A percentile compares a stretch with the other conserved stretches of the same genome.
These are phyloP conservation scores for Xenopus petersii DNA, from an alignment of 2,797 vertebrate species.

Conservation along the genomic window DNA sequence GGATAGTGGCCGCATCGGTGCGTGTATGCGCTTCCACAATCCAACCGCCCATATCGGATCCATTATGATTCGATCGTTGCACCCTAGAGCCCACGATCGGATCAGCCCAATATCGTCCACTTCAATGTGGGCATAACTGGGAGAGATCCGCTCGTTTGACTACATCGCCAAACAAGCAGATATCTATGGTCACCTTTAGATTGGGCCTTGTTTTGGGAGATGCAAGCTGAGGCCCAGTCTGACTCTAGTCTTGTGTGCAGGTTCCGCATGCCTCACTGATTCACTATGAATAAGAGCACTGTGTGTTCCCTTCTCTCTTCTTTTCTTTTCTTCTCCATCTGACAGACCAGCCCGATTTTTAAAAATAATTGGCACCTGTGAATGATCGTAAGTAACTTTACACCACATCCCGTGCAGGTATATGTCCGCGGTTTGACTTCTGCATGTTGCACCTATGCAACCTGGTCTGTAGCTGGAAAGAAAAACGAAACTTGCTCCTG, in stretches of 20 bases:
- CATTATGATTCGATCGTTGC: no score
- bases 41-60: no score
- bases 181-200: no score
- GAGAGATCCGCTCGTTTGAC: no score
- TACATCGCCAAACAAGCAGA: no score
- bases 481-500: not conserved
- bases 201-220: no score
- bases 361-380: conserved; percentile 41
- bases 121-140: no score
- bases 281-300: conserved; percentile 1
- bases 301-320: conserved; percentile 4
- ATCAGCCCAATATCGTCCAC: no score
- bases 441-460: conserved; percentile 20
- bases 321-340: conserved; percentile 22
- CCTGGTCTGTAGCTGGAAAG: conserved; percentile 29
- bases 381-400: conserved; percentile 38
- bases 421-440: not conserved
- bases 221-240: no score
- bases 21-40: no score
- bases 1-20: no score
- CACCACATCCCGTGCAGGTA: conserved; percentile 12
- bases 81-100: no score
- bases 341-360: conserved; percentile 48
- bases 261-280: conserved; percentile 21
- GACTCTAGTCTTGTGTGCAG: not conserved